Conservation (phyloP, 2,797 vertebrate genomes). For the Pagetopsis macropterus region DNA sequence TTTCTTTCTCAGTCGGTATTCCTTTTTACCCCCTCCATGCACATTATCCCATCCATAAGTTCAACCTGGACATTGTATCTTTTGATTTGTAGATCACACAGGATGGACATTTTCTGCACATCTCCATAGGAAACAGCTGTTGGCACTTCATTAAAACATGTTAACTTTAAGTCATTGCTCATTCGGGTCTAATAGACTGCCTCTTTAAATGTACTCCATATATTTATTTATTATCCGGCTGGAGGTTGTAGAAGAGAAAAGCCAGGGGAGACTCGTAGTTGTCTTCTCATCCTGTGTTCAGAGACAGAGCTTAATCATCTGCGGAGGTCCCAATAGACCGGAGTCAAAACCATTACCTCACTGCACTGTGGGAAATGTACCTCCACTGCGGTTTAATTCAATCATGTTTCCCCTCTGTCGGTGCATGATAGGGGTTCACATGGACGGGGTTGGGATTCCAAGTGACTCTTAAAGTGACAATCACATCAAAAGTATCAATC, state of each 20-base stretch:
- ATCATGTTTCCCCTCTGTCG: conserved; percentile 61
- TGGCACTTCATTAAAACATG: conserved; percentile 45
- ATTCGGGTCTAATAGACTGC: conserved; percentile 22
- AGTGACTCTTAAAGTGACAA: conserved; percentile 22
- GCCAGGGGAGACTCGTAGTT: conserved; percentile 36
- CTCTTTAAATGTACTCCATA: conserved; percentile 20
- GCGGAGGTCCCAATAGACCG: conserved; percentile 40
- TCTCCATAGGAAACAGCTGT: conserved; percentile 15
- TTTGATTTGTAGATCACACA: not conserved
- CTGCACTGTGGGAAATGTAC: conserved; percentile 69
- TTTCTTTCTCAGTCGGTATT: too few species aligned
- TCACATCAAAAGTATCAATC: not conserved
- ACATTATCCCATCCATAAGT: not conserved
- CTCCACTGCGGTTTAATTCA: conserved; percentile 67
- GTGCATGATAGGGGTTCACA: conserved; percentile 56
- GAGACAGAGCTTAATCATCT: conserved; percentile 74
- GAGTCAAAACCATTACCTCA: conserved; percentile 74
- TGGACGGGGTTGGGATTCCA: conserved; percentile 41
- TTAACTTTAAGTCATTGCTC: conserved; percentile 43
- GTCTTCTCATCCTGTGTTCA: conserved; percentile 61
- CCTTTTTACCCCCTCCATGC: too few species aligned
- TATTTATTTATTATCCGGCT: conserved; percentile 20
- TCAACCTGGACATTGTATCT: not conserved
- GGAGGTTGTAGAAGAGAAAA: conserved; percentile 34
- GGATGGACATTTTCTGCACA: conserved; percentile 5